Conservation (phyloP, 2,113 vertebrate genomes). For the Gymnarchus niloticus region DNA sequence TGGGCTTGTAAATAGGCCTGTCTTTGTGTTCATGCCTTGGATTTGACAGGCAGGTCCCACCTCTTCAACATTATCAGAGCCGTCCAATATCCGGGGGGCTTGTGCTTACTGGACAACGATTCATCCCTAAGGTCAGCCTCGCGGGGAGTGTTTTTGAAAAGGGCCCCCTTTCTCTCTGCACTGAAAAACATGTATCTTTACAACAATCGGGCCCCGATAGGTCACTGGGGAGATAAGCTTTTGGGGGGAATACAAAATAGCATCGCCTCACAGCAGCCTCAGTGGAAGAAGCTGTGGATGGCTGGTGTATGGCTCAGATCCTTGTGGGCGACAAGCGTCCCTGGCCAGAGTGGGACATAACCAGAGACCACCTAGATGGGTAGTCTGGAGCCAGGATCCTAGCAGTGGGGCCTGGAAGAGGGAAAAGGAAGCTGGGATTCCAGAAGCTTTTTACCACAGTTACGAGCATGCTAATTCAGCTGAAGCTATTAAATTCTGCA, state of each 20-base stretch:
- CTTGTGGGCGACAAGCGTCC: not conserved
- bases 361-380: not conserved
- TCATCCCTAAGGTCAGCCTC: slow-evolving; percentile 76
- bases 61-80: slow-evolving; percentile 62
- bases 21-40: slow-evolving; percentile 39
- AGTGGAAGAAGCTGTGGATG: not conserved
- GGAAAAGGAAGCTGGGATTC: not conserved
- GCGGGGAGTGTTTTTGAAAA: slow-evolving; percentile 68
- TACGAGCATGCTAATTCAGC: not conserved
- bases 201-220: slow-evolving; percentile 77
- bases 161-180: slow-evolving; percentile 47
- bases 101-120: slow-evolving; percentile 59
- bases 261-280: slow-evolving; percentile 53
- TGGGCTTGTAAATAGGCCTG: slow-evolving; percentile 11
- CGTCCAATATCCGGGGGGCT: slow-evolving; percentile 70
- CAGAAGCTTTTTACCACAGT: not conserved
- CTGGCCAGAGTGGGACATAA: not conserved
- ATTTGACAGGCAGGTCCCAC: slow-evolving; percentile 67
- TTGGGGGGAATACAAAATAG: slow-evolving; percentile 86
- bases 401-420: not conserved
- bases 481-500: not conserved
- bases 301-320: no score
- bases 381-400: not conserved
- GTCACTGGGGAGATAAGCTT: slow-evolving; percentile 87
- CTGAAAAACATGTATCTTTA: slow-evolving; percentile 89